phyloP scores from a whole-genome alignment of 2,888 invertebrate genomes.

The Nemotelus nigrinus region DNA sequence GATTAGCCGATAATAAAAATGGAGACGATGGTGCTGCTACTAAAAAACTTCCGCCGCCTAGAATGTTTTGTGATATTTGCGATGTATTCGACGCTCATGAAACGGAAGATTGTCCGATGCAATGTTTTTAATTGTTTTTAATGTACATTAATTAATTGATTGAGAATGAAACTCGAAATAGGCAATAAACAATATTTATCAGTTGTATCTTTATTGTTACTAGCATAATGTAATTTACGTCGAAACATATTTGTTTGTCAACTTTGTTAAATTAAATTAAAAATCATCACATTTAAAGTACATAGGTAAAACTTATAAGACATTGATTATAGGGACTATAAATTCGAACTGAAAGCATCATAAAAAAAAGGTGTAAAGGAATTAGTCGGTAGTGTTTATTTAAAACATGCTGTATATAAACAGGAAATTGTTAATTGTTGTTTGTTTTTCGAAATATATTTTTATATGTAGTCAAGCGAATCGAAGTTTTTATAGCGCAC shows the following conservation, averaged over 20 bases:
- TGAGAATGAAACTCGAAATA: slow-evolving; percentile 54
- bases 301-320: not conserved
- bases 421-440: too few relatives aligned
- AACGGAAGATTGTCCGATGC: slow-evolving; percentile 95
- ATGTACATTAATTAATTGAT: slow-evolving; percentile 51
- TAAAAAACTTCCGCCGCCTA: slow-evolving; percentile 70
- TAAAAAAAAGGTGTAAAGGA: not conserved
- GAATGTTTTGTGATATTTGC: slow-evolving; percentile 97
- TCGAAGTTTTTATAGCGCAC: too few relatives aligned
- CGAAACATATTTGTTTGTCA: not conserved
- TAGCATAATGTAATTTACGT: not conserved
- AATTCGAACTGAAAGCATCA: not conserved
- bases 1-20: not conserved
- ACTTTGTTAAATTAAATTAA: not conserved
- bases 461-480: too few relatives aligned
- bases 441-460: too few relatives aligned
- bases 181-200: slow-evolving; percentile 31
- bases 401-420: not conserved
- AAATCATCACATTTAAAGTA: not conserved
- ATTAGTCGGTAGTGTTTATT: not conserved
- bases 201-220: not conserved
- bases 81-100: slow-evolving; percentile 96
- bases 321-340: not conserved
- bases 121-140: slow-evolving; percentile 64
- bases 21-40: slow-evolving; percentile 49